These are phyloP conservation scores for Ciconia boyciana DNA, from an alignment of 2,113 vertebrate genomes.

Conservation along the genomic window DNA sequence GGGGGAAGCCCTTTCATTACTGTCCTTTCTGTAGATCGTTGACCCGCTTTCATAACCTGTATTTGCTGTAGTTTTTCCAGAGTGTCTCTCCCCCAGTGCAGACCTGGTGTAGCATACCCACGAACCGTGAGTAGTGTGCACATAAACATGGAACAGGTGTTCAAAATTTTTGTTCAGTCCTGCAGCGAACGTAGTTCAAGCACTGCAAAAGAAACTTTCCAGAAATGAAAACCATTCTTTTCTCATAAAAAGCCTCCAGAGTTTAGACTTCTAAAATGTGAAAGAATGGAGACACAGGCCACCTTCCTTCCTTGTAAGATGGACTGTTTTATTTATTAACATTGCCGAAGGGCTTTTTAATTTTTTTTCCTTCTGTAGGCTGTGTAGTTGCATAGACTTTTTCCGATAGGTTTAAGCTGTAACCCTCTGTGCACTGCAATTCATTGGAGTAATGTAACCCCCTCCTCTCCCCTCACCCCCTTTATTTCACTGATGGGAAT, in stretches of 20 bases:
- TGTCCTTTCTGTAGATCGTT: neutral
- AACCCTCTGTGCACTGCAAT: conserved; percentile 65
- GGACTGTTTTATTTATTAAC: conserved; percentile 70
- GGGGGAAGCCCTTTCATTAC: neutral
- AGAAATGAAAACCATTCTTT: conserved; percentile 27
- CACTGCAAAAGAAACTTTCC: neutral
- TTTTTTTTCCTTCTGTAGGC: conserved; percentile 66
- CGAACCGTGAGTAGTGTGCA: neutral
- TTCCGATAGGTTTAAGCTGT: conserved; percentile 59
- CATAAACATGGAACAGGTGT: neutral
- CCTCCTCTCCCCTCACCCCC: conserved; percentile 51
- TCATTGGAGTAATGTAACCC: conserved; percentile 46
- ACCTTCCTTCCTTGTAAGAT: conserved; percentile 79
- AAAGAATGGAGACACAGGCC: conserved; percentile 65
- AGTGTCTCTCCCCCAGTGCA: neutral
- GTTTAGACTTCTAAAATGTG: conserved; percentile 40
- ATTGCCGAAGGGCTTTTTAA: conserved; percentile 73
- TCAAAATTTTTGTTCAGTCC: neutral
- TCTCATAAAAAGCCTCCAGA: conserved; percentile 42
- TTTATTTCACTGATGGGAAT: conserved; percentile 61
- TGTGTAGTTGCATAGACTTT: conserved; percentile 52
- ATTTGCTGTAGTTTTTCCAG: neutral
- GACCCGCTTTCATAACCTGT: neutral
- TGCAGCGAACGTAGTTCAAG: neutral
- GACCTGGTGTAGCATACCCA: neutral